Percentiles rank a stretch among this genome's conserved stretches.
These are phyloP conservation scores for Amphiprion clarkii DNA, from an alignment of 2,797 vertebrate genomes.

Conservation along the genomic window DNA sequence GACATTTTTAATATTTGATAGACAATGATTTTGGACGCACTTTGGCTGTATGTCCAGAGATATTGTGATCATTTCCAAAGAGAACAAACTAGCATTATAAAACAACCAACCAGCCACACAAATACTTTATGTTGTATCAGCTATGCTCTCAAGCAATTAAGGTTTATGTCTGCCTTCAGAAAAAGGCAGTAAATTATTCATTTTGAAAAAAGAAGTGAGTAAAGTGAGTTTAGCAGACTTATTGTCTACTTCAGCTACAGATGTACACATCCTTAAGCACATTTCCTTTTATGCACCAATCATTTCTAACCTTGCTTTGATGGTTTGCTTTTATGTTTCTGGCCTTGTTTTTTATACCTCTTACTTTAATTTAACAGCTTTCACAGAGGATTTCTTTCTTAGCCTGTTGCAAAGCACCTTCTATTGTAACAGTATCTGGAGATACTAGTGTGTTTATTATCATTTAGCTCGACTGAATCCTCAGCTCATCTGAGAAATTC, in stretches of 20 bases:
- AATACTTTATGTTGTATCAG: constrained; percentile 12
- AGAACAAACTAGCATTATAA: background rate
- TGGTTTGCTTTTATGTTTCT: constrained; percentile 34
- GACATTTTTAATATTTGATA: background rate
- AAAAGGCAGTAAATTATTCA: background rate
- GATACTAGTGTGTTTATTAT: constrained; percentile 8
- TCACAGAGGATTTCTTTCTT: background rate
- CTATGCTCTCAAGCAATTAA: constrained; percentile 14
- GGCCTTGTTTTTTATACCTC: constrained; percentile 1
- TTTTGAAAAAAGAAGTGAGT: background rate
- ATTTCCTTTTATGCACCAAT: constrained; percentile 36
- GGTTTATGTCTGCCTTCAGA: background rate
- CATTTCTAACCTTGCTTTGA: constrained; percentile 29
- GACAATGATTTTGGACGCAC: background rate
- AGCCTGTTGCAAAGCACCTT: background rate
- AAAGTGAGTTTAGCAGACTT: background rate
- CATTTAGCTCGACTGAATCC: constrained; percentile 20
- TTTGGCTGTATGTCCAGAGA: background rate
- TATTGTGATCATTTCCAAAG: background rate
- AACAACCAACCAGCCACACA: background rate
- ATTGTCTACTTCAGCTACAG: constrained; percentile 19
- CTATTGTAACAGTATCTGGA: constrained; percentile 5
- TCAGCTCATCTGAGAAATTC: constrained; percentile 14
- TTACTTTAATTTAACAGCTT: background rate
- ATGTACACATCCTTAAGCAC: constrained; percentile 21